Base-by-base conservation (phyloP, 2,797 vertebrate genomes). In the Numenius phaeopus region DNA sequence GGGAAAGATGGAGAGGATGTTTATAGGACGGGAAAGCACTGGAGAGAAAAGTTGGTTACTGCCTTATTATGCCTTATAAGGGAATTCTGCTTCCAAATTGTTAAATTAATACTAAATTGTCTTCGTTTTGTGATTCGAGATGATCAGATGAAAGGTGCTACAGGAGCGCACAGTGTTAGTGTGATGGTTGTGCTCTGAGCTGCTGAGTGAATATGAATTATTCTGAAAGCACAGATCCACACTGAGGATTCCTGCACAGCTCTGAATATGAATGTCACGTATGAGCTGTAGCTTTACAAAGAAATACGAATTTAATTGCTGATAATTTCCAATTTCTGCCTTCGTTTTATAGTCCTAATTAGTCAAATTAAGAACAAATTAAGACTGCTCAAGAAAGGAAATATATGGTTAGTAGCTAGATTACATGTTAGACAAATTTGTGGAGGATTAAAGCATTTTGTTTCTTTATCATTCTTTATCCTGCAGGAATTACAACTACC, bases 391-490 rank as follows among this genome's bases (percentile, higher is more conserved):
- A 20, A 91, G 87, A 96, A 97, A 94, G 76, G 86, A 87, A 85
- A 70, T 96, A 92, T 96, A 85, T 92, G 95, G 94, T 96, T 96
- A 97, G 89, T 96, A 90, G 95, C 93, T 94, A 95, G 97, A 97
- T 98, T 97, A 97, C 95, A 95, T 87, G 64, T 83, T 87, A 91
- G 95, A 94, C 73, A 95, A 97, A 96, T 97, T 97, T 93, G 78
- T 78, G 59, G 71, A 91, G 94, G 96, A 97, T 98, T 97, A 97
- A 96, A 96, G 95, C 90, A 88, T 98, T 97, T 96, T 95, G 64
- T 94, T 97, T 97, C 95, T 97, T 97, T 96, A 96, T 96, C 78
- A 85, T 97, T 97, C 87, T 96, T 97, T 96, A 96, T 97, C 94
- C 92, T 81, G 26, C 65, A 85, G 94, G 96, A 98, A 96, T 98